Evolutionary conservation across 2,113 vertebrate species (phyloP), one percentile per base, ranked within the genome.

Genomic region (Heloderma charlesbogerti): DNA sequence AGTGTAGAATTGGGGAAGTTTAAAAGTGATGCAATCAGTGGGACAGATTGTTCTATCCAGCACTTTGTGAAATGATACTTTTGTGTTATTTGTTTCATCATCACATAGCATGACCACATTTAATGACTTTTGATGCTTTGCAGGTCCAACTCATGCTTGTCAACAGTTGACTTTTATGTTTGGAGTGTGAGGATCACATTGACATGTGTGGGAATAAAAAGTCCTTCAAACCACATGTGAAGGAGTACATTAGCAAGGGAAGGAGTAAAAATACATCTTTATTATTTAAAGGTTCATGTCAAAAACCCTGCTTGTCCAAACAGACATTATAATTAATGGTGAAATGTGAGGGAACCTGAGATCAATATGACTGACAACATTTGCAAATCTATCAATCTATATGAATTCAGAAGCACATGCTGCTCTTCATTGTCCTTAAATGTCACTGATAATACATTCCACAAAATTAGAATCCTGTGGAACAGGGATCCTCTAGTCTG

Each of bases 101-200:
- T 72, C 51, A 63, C 54, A 45, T 51, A 51, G 25, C 43, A 71
- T 27, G 22, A 25, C 29, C 16, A 67, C 57, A 74, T 80, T 71
- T 77, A 88, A 89, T 71, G 48, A 63, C 45, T 80, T 89, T 60
- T 69, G 40, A 31, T 79, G 29, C n/a, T 51, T 54, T 63, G 60
- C 60, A 67, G 79, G 74, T 90, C 60, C 45, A 51, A 75, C 20
- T 60, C 60, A 57, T 86, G 69, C 63, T 86, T 85, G 37, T 71
- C 51, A 92, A 48, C 75, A 34, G 80, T 89, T 88, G 63, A 89
- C 63, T 91, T 89, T 86, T 88, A 63, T 89, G 34, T 72, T 71
- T 51, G 31, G 74, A 72, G 84, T 81, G 51, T 86, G 74, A 92
- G 75, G 91, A 74, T 37, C 91, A 86, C 54, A 86, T 72, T 89